phyloP scores from a whole-genome alignment of 2,888 invertebrate species.

The Steromphala cineraria region DNA sequence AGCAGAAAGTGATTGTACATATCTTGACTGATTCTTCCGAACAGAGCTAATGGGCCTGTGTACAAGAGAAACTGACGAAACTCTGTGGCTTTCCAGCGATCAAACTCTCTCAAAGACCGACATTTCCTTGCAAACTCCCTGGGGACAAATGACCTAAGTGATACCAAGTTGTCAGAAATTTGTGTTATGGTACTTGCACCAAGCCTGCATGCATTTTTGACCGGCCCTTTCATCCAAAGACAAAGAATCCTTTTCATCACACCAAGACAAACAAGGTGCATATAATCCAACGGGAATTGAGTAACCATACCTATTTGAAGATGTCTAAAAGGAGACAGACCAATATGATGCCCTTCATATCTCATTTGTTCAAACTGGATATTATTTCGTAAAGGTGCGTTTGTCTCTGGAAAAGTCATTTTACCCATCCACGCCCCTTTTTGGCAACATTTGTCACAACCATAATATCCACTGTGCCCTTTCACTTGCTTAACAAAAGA shows the following conservation, averaged over 20 bases:
- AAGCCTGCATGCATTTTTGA: slow-evolving; percentile 17
- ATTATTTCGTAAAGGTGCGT: slow-evolving; percentile 3
- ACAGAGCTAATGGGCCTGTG: slow-evolving; percentile 45
- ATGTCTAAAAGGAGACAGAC: neutral
- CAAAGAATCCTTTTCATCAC: slow-evolving; percentile 58
- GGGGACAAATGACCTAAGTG: slow-evolving; percentile 30
- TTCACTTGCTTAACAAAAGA: slow-evolving; percentile 57
- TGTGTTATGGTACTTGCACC: slow-evolving; percentile 7
- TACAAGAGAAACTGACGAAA: slow-evolving; percentile 58
- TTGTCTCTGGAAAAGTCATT: slow-evolving; percentile 43
- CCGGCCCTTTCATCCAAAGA: slow-evolving; percentile 51
- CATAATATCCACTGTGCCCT: slow-evolving; percentile 59
- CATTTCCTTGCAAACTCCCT: slow-evolving; percentile 60
- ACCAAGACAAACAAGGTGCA: slow-evolving; percentile 69
- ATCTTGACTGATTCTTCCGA: slow-evolving; percentile 14
- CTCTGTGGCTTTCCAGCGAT: slow-evolving; percentile 66
- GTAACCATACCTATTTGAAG: neutral
- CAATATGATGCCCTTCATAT: neutral
- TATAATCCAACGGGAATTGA: slow-evolving; percentile 42
- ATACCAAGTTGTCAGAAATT: slow-evolving; percentile 29
- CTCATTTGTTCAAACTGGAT: neutral
- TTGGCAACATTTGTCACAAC: slow-evolving; percentile 59
- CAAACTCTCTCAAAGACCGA: slow-evolving; percentile 50
- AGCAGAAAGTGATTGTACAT: slow-evolving; percentile 36
- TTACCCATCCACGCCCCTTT: slow-evolving; percentile 34